A percentile compares a stretch with the other conserved stretches of the same genome.
phyloP scores from a whole-genome alignment of 2,888 invertebrate genomes.

The Callosobruchus maculatus region DNA sequence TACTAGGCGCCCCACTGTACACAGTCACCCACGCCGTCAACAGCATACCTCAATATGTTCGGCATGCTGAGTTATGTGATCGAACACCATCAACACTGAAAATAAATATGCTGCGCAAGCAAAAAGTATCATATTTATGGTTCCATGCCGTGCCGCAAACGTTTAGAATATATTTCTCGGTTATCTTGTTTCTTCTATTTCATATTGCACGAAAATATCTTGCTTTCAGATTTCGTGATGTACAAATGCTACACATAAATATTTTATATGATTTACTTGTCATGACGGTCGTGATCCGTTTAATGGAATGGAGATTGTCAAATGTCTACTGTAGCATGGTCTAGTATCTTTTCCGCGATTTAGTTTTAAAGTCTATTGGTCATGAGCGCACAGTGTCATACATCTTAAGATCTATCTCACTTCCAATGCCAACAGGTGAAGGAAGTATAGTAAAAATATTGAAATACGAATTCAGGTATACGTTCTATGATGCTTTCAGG shows the following conservation, averaged over 20 bases:
- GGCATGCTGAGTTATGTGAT: not conserved
- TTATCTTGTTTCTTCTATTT: not conserved
- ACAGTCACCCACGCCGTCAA: too few relatives aligned
- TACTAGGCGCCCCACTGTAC: too few relatives aligned
- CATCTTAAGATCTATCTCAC: too few relatives aligned
- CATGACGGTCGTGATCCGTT: not conserved
- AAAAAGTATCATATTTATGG: not conserved
- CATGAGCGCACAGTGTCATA: too few relatives aligned
- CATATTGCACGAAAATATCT: not conserved
- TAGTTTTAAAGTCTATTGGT: too few relatives aligned
- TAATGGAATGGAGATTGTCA: not conserved
- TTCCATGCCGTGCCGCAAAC: not conserved
- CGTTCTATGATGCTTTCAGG: too few relatives aligned
- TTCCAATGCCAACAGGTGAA: too few relatives aligned
- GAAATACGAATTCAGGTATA: too few relatives aligned
- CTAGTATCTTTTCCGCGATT: too few relatives aligned
- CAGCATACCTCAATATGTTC: not conserved
- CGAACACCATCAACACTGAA: not conserved
- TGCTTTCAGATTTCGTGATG: not conserved
- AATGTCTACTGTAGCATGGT: not conserved
- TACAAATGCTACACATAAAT: not conserved
- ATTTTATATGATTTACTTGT: not conserved
- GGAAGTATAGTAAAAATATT: too few relatives aligned
- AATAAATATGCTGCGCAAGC: not conserved
- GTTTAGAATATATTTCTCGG: not conserved